Percentiles rank a stretch among this genome's conserved stretches.
Conservation (phyloP, 2,888 invertebrate species). For the Pollenia griseotomentosa region DNA sequence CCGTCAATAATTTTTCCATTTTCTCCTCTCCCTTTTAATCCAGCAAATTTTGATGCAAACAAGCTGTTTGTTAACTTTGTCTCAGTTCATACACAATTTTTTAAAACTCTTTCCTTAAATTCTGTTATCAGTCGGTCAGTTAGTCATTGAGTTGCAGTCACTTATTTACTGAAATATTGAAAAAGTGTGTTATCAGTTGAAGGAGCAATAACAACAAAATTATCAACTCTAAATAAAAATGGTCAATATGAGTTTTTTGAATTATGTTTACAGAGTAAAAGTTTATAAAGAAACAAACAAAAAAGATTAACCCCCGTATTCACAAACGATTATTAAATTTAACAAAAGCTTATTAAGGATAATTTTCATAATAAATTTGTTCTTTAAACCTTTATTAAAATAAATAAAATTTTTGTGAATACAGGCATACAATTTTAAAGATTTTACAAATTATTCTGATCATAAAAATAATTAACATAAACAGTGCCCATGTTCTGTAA, state of each 20-base stretch:
- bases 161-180: background rate
- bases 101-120: conserved; percentile 5
- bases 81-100: background rate
- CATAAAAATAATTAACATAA: no score
- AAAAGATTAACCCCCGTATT: no score
- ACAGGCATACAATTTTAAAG: no score
- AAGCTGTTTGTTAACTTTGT: background rate
- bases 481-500: no score
- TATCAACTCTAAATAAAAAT: background rate
- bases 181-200: background rate
- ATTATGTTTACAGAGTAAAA: no score
- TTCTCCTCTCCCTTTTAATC: background rate
- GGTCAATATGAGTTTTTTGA: background rate
- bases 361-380: no score
- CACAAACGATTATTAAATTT: no score
- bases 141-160: conserved; percentile 3
- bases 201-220: background rate
- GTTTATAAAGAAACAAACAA: no score
- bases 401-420: no score
- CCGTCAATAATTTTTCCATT: background rate
- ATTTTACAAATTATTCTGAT: no score
- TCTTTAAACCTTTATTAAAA: no score
- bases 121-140: conserved; percentile 21
- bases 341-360: no score
- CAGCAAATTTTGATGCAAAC: background rate